Evolutionary conservation across 2,113 vertebrate species (phyloP), one percentile per base, ranked within the genome.

Genomic region (Mungos mungo): DNA sequence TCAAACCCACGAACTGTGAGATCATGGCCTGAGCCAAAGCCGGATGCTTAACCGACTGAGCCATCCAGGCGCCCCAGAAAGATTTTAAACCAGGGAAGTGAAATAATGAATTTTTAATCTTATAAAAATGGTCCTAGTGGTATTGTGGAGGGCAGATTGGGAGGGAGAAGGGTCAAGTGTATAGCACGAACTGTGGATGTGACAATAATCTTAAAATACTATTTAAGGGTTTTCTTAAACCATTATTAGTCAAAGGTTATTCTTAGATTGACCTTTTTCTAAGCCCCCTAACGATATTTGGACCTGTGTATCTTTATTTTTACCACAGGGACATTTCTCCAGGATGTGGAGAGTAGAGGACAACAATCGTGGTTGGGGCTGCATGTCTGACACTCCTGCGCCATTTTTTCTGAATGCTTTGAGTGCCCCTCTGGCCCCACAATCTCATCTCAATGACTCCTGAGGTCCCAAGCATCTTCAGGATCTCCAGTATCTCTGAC

Each of bases 251-350:
- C 47, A 90, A 54, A 85, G 16, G 10, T 82, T 89, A 54, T 80
- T 97, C 57, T 27, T 89, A 33, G 35, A 74, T n/a, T 90, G 47
- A 76, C 63, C n/a, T 92, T 96, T 71, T 35, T 25, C 50, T 91
- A 72, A 74, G 33, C 29, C 27, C 65, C 4, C 23, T 72, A 57
- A 33, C 27, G 82, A 33, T 79, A 89, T 88, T 50, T 84, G 25
- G 50, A 88, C 41, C 31, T 71, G 7, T 60, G 33, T 33, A 38
- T 41, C 31, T 52, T 16, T 50, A 69, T 87, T 79, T 91, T 31
- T 31, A 35, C 14, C 38, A 68, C 19, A 74, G 41, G 18, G n/a
- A n/a, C 60, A 74, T 91, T 88, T 91, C 10, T 66, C 88, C 4
- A 35, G 35, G 47, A 87, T 72, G 8, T 68, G 68, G 50, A 83